Conservation (phyloP, 2,113 vertebrate species). For the Scophthalmus maximus region DNA sequence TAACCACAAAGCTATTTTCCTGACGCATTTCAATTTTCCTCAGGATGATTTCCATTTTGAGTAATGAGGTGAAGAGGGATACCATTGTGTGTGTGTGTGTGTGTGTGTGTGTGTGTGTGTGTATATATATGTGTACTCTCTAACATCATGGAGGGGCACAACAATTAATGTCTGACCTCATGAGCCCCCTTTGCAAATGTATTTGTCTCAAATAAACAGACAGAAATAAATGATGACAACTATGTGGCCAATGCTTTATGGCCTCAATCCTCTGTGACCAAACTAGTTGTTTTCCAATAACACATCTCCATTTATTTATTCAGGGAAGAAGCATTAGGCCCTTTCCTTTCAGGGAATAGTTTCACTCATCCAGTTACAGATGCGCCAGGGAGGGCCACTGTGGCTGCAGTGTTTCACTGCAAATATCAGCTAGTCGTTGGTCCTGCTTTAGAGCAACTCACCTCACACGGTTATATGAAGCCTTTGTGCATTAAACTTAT, state of each 20-base stretch:
- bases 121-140: no score
- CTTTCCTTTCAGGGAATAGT: background rate
- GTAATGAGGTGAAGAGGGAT: conserved; percentile 47
- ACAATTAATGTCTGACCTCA: conserved; percentile 30
- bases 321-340: background rate
- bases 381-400: background rate
- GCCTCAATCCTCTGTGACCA: conserved; percentile 20
- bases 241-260: background rate
- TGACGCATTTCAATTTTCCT: conserved; percentile 47
- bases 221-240: conserved; percentile 30
- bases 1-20: conserved; percentile 23
- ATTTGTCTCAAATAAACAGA: conserved; percentile 26
- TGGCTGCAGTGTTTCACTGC: background rate
- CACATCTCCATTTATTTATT: conserved; percentile 20
- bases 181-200: no score
- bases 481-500: background rate
- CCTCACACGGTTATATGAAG: background rate
- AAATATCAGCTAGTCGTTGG: background rate
- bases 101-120: no score
- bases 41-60: conserved; percentile 47
- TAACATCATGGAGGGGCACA: conserved; percentile 19
- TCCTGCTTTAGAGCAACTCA: background rate
- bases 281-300: conserved; percentile 19
- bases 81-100: no score
- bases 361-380: background rate